These are phyloP conservation scores for Ophioninae sp. DNA, from an alignment of 2,888 invertebrate genomes.

Conservation along the genomic window DNA sequence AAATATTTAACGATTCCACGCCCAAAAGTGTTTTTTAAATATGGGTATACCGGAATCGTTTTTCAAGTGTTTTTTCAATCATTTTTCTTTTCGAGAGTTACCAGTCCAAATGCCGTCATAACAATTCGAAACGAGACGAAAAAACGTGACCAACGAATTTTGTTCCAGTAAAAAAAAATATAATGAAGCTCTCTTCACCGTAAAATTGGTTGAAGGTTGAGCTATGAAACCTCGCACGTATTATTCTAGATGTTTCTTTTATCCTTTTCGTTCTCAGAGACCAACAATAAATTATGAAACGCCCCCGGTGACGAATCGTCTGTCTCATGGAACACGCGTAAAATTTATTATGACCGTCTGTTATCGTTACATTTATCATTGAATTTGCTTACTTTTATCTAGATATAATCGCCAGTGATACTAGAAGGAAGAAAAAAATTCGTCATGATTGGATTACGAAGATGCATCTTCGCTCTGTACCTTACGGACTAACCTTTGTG, in stretches of 20 bases:
- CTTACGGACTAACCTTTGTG: not conserved
- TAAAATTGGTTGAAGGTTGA: not conserved
- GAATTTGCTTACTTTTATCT: not conserved
- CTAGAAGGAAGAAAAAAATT: not conserved
- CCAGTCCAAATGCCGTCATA: too few species aligned
- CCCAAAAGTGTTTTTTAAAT: too few species aligned
- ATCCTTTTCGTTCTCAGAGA: not conserved
- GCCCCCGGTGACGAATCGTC: conserved; percentile 20
- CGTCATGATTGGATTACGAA: not conserved
- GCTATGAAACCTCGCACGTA: not conserved
- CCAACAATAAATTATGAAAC: conserved; percentile 13
- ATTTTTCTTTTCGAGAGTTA: too few species aligned
- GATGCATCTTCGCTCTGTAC: not conserved
- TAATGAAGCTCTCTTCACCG: not conserved
- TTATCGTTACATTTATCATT: conserved; percentile 16
- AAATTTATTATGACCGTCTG: conserved; percentile 27
- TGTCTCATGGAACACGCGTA: conserved; percentile 1
- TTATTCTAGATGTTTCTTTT: not conserved
- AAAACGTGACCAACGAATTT: not conserved
- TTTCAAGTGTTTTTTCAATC: too few species aligned
- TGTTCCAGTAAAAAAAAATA: not conserved
- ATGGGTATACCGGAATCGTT: too few species aligned
- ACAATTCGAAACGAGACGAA: not conserved
- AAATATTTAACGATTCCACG: not conserved
- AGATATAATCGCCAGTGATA: not conserved